Base-by-base conservation (phyloP, 2,888 invertebrate species). In the Thera britannica region DNA sequence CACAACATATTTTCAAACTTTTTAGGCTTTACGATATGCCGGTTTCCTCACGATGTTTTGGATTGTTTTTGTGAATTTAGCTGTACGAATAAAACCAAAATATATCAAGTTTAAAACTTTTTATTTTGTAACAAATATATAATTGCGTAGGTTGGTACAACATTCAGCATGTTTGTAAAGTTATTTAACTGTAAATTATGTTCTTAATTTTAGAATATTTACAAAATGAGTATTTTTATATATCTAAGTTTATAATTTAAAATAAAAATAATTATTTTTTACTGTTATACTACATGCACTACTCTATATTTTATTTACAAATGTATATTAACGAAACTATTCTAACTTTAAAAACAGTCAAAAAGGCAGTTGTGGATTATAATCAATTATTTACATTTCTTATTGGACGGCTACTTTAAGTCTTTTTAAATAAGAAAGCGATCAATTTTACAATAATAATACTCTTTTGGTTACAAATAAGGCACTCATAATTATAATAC, bases 51-150 rank as follows among this genome's bases (percentile, higher is more conserved):
- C n/a, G 1, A 23, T 23, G 1, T 23, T 23, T 23, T 23, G 23
- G 23, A 23, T 23, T 46, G 44, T 9, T 46, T 2, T 2, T 9
- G 2, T 46, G 7, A 1, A 46, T 2, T 5, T 44, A 7, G 2
- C 7, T 51, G 51, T 23, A 51, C n/a, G 72, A 83, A 82, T 80
- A 70, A 85, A 80, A 83, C 73, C 63, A 72, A 58, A 71, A 63
- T 58, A 68, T 75, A 80, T 82, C 81, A 80, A 76, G 83, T 87
- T 88, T 85, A 85, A 86, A 90, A 90, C 87, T 92, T 92, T 91
- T 89, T 93, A 90, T 91, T 93, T 92, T 92, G 85, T 93, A 93
- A 93, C 93, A 93, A 93, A 92, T 93, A 93, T 93, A 92, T 86
- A 90, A 87, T 86, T 82, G 85, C 64, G 44, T 62, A 65, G 54